Percentiles rank a stretch among this genome's conserved stretches.
phyloP scores from a whole-genome alignment of 1,140 invertebrate species.

The Phortica variegata region DNA sequence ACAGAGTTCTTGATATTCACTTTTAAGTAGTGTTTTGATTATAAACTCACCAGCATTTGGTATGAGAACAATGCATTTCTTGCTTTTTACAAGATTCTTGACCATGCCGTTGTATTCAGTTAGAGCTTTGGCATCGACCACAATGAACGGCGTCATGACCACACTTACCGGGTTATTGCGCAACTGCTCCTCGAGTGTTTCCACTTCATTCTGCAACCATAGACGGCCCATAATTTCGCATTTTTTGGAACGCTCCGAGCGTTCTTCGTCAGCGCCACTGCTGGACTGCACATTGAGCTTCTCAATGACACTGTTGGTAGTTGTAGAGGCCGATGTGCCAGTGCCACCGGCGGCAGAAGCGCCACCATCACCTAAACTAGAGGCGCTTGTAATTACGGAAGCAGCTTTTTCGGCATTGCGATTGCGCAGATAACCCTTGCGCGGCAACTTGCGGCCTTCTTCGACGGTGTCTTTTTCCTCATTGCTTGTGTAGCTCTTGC shows the following conservation, averaged over 20 bases:
- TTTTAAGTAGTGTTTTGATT: not conserved
- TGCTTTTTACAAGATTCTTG: slow-evolving; percentile 74
- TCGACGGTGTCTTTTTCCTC: slow-evolving; percentile 55
- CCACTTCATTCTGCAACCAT: slow-evolving; percentile 74
- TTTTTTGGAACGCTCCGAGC: slow-evolving; percentile 56
- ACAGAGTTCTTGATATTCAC: not conserved
- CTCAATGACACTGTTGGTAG: slow-evolving; percentile 50
- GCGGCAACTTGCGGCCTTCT: slow-evolving; percentile 45
- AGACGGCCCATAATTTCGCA: slow-evolving; percentile 69
- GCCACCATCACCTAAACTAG: slow-evolving; percentile 12
- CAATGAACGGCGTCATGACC: slow-evolving; percentile 72
- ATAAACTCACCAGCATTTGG: slow-evolving; percentile 71
- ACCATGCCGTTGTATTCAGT: slow-evolving; percentile 71
- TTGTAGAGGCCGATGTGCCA: slow-evolving; percentile 37
- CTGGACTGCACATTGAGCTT: slow-evolving; percentile 48
- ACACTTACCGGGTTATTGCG: slow-evolving; percentile 43
- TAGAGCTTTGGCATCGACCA: slow-evolving; percentile 72
- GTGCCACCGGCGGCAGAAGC: slow-evolving; percentile 40
- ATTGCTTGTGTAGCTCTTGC: slow-evolving; percentile 54
- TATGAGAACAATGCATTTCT: slow-evolving; percentile 78
- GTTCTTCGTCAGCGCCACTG: slow-evolving; percentile 50
- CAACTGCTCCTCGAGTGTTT: slow-evolving; percentile 63
- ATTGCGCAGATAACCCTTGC: slow-evolving; percentile 52
- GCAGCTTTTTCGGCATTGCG: slow-evolving; percentile 48
- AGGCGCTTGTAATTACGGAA: slow-evolving; percentile 33